Conservation (phyloP, 2,113 vertebrate species). For the Cephalophus harveyi region DNA sequence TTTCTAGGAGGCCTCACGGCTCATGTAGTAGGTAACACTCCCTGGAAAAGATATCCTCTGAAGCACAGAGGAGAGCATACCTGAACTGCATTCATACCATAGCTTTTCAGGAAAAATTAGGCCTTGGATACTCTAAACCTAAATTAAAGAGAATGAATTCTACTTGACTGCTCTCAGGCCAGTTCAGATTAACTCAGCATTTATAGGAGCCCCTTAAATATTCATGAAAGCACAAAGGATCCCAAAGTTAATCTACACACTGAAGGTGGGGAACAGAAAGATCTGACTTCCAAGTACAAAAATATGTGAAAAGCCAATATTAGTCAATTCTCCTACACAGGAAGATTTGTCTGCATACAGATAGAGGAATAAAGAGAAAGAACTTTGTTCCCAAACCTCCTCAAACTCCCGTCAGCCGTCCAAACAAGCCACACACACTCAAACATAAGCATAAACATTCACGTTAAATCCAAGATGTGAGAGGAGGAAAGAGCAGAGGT, state of each 20-base stretch:
- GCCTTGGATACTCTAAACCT: neutral
- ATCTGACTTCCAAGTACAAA: neutral
- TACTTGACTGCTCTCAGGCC: neutral
- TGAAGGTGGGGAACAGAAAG: neutral
- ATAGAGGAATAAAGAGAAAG: neutral
- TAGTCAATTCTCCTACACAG: neutral
- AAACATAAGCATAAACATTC: neutral
- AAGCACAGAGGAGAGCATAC: neutral
- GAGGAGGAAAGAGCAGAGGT: neutral
- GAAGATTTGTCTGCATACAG: neutral
- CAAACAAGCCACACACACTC: neutral
- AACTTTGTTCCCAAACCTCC: neutral
- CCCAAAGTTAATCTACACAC: neutral
- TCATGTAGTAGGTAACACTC: neutral
- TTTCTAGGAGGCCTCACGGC: neutral
- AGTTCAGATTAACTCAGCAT: neutral
- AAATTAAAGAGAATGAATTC: constrained; percentile 1
- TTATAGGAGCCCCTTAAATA: constrained; percentile 18
- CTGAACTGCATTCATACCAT: neutral
- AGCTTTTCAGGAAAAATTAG: neutral
- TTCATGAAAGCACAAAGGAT: neutral
- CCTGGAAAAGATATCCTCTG: neutral
- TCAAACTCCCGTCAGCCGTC: neutral
- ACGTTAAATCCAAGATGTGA: neutral
- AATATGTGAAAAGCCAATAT: neutral